Base-by-base conservation (phyloP, 2,113 vertebrate species). In the Labeo catla region DNA sequence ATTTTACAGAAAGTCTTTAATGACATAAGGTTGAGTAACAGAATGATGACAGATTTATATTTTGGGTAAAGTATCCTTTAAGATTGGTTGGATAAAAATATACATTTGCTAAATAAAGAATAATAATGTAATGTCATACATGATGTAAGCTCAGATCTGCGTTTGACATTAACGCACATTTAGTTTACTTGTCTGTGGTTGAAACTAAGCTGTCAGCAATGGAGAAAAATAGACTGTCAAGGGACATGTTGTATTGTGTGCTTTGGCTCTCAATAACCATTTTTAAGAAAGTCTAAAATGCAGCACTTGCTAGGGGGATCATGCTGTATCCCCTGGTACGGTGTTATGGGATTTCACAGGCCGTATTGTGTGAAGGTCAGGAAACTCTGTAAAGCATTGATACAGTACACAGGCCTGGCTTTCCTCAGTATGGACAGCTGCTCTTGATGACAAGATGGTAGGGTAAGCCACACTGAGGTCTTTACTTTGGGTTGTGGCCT, bases 271-370 rank as follows among this genome's bases (percentile, higher is more conserved):
- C 12, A 45, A 73, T 23, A 66, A 65, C 76, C 65, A 83, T 86
- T 91, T 84, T 88, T 90, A 88, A 91, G 79, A 84, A 86, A 82
- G 85, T 73, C 70, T 88, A 85, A 88, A 87, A 91, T 81, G 88
- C 74, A 70, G 57, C 50, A 52, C 91, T 93, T 93, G 88, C 92
- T 82, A 81, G 88, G 89, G 92, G 92, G 92, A 93, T 93, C 92
- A 90, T 90, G 91, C 86, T 86, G 82, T 36, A 79, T 78, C 57
- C 74, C 45, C 21, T 85, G 86, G 79, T 36, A 72, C 78, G 66
- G 87, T 59, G 74, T 88, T 87, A 86, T 83, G 59, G 85, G 68
- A 86, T 88, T 88, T 87, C 83, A 90, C 88, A 87, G 85, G 79
- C 83, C 16, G 65, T 73, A 88, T 87, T 87, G 89, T 90, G 76